Percentiles rank a stretch among this genome's conserved stretches.
Evolutionary conservation across 2,113 vertebrate genomes (phyloP).

Genomic region (Mirza zaza): DNA sequence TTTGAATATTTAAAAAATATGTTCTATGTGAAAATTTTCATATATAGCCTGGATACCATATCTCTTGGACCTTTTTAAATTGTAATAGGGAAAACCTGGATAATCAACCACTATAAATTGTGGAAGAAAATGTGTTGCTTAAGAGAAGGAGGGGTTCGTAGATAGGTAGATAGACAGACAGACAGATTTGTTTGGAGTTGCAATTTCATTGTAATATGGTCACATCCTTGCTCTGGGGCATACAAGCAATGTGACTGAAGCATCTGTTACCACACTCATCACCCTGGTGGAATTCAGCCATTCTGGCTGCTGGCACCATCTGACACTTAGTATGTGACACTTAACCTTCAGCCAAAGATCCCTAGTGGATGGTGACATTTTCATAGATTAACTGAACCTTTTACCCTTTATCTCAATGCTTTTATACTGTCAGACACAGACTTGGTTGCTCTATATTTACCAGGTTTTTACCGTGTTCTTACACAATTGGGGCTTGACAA

Average conservation of each 20-base stretch:
- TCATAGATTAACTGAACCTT: slow-evolving; percentile 65
- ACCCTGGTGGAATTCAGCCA: neutral
- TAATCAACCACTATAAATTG: neutral
- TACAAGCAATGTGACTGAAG: neutral
- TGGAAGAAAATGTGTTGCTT: neutral
- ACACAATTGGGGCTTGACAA: neutral
- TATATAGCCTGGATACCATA: neutral
- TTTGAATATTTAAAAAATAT: neutral
- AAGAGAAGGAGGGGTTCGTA: neutral
- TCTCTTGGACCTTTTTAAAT: neutral
- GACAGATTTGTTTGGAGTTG: neutral
- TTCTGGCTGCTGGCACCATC: slow-evolving; percentile 33
- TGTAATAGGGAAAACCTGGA: neutral
- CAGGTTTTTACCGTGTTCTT: neutral
- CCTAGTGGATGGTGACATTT: slow-evolving; percentile 65
- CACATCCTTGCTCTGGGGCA: neutral
- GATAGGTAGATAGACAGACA: neutral
- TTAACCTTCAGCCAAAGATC: slow-evolving; percentile 69
- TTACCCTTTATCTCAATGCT: slow-evolving; percentile 45
- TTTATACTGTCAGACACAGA: slow-evolving; percentile 6
- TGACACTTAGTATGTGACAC: slow-evolving; percentile 39
- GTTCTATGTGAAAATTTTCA: neutral
- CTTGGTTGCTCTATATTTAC: neutral
- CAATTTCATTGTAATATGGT: neutral
- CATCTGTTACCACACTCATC: slow-evolving; percentile 10